These are phyloP conservation scores for Sebastes flavidus DNA, from an alignment of 2,797 vertebrate species.

Conservation along the genomic window DNA sequence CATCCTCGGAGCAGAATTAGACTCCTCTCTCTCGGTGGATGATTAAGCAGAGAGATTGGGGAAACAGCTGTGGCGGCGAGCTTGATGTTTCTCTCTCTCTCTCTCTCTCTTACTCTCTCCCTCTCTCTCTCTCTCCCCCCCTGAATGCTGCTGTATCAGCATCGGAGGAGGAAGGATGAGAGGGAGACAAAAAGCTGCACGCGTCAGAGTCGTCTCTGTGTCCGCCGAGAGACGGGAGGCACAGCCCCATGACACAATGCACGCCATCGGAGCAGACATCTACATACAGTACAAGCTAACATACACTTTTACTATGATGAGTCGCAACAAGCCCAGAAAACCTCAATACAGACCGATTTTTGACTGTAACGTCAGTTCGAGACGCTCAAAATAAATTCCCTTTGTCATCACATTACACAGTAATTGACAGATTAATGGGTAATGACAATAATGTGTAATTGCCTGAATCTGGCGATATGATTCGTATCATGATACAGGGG, in stretches of 20 bases:
- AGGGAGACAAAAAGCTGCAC: constrained; percentile 54
- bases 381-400: neutral
- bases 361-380: fast-evolving
- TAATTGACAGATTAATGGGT: neutral
- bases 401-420: neutral
- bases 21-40: constrained; percentile 52
- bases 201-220: constrained; percentile 31
- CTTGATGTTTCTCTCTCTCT: constrained; percentile 41
- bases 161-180: constrained; percentile 51
- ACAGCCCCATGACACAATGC: constrained; percentile 12
- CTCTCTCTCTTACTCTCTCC: neutral
- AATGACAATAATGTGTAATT: neutral
- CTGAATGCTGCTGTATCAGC: constrained; percentile 73
- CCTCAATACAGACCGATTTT: neutral
- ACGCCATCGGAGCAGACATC: constrained; percentile 14
- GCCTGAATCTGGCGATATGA: too few relatives aligned
- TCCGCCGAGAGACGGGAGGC: constrained; percentile 23
- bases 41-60: constrained; percentile 71
- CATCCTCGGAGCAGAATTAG: constrained; percentile 52
- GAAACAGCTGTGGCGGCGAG: constrained; percentile 74
- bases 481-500: too few relatives aligned
- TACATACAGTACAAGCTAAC: constrained; percentile 8
- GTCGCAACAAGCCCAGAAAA: neutral
- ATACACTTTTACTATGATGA: constrained; percentile 3
- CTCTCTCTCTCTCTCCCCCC: neutral